phyloP scores from a whole-genome alignment of 2,113 vertebrate genomes.

The Suncus etruscus region DNA sequence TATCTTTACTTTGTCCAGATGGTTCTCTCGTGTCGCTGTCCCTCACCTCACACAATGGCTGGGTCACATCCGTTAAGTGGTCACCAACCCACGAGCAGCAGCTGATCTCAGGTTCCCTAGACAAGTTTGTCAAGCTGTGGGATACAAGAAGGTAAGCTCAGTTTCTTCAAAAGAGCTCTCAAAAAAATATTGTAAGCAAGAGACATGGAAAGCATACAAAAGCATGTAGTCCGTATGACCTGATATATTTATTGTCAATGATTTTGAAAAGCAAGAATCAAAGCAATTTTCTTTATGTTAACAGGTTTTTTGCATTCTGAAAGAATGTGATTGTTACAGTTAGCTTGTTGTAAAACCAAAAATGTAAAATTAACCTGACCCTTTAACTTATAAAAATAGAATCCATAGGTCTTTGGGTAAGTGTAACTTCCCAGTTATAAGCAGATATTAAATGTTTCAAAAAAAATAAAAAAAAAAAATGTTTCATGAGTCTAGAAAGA shows the following conservation, averaged over 20 bases:
- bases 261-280: conserved; percentile 25
- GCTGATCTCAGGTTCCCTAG: conserved; percentile 96
- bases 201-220: conserved; percentile 32
- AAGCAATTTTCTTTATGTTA: conserved; percentile 43
- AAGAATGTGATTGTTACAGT: background rate
- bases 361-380: conserved; percentile 10
- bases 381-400: conserved; percentile 18
- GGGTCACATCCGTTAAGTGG: conserved; percentile 98
- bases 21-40: conserved; percentile 96
- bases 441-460: background rate
- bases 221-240: background rate
- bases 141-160: conserved; percentile 94
- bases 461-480: too few relatives aligned
- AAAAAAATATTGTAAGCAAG: background rate
- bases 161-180: background rate
- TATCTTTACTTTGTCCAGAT: conserved; percentile 86
- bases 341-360: background rate
- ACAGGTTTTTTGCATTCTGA: conserved; percentile 39
- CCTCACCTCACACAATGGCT: conserved; percentile 97
- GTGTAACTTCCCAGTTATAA: background rate
- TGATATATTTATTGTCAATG: conserved; percentile 7
- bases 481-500: too few relatives aligned
- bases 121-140: conserved; percentile 98
- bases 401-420: background rate
- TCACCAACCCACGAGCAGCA: conserved; percentile 95